Evolutionary conservation across 2,888 invertebrate species (phyloP).

Genomic region (Epistrophe grossulariae): DNA sequence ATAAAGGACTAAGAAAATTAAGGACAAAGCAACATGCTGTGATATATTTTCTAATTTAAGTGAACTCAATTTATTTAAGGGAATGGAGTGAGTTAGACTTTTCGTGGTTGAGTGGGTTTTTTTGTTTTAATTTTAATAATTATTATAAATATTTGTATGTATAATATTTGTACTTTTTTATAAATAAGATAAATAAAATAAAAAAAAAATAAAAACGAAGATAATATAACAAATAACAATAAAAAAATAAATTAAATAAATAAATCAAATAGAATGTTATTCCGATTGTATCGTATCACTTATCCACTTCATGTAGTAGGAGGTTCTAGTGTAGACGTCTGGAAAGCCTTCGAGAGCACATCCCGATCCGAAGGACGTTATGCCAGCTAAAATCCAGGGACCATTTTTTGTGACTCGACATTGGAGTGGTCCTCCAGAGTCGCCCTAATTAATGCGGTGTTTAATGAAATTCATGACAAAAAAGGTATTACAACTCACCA

Average conservation of each 20-base stretch:
- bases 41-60: constrained; percentile 72
- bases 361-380: constrained; percentile 96
- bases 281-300: constrained; percentile 81
- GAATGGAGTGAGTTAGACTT: constrained; percentile 61
- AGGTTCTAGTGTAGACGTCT: constrained; percentile 94
- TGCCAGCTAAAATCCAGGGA: constrained; percentile 94
- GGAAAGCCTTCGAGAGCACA: constrained; percentile 95
- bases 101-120: constrained; percentile 65
- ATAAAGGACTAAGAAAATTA: constrained; percentile 46
- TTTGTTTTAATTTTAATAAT: constrained; percentile 39
- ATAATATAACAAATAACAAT: constrained; percentile 67
- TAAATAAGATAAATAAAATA: constrained; percentile 33
- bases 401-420: constrained; percentile 90
- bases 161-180: constrained; percentile 59
- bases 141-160: constrained; percentile 22
- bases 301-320: constrained; percentile 94
- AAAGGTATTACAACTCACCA: constrained; percentile 86
- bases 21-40: constrained; percentile 69
- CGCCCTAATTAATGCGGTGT: constrained; percentile 87
- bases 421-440: constrained; percentile 95
- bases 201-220: neutral
- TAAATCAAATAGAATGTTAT: constrained; percentile 47
- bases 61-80: constrained; percentile 60
- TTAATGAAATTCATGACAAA: constrained; percentile 67
- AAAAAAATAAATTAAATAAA: constrained; percentile 55